phyloP scores from a whole-genome alignment of 1,140 invertebrate species.

The Glossosoma conforme region DNA sequence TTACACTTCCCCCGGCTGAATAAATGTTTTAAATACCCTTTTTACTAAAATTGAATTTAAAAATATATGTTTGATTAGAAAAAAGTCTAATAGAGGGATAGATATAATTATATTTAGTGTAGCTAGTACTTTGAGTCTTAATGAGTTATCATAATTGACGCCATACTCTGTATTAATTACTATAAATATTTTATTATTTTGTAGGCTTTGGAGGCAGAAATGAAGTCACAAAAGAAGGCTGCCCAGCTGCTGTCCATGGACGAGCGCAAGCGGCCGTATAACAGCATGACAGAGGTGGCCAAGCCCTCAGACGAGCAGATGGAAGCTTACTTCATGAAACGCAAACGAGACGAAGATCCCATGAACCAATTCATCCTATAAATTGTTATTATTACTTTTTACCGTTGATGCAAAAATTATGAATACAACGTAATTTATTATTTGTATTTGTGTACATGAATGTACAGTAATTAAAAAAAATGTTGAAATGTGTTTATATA shows the following conservation, averaged over 20 bases:
- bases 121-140: constrained; percentile 5
- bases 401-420: too few relatives aligned
- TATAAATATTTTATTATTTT: constrained; percentile 25
- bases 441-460: too few relatives aligned
- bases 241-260: constrained; percentile 65
- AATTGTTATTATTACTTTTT: too few relatives aligned
- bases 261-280: constrained; percentile 88
- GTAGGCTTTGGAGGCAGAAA: constrained; percentile 64
- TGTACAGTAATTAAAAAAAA: too few relatives aligned
- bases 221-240: constrained; percentile 56
- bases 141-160: constrained; percentile 8
- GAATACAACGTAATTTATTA: too few relatives aligned
- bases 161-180: constrained; percentile 8
- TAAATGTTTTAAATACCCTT: too few relatives aligned
- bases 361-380: constrained; percentile 70
- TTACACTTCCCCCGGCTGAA: too few relatives aligned
- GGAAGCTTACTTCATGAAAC: constrained; percentile 89
- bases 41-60: too few relatives aligned
- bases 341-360: constrained; percentile 81
- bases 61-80: too few relatives aligned
- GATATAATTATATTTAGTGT: too few relatives aligned
- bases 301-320: constrained; percentile 88
- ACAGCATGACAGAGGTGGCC: constrained; percentile 79
- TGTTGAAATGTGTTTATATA: too few relatives aligned
- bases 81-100: too few relatives aligned